Percentiles rank a stretch among this genome's conserved stretches.
These are phyloP conservation scores for Hydriomena furcata DNA, from an alignment of 2,888 invertebrate species.

Conservation along the genomic window DNA sequence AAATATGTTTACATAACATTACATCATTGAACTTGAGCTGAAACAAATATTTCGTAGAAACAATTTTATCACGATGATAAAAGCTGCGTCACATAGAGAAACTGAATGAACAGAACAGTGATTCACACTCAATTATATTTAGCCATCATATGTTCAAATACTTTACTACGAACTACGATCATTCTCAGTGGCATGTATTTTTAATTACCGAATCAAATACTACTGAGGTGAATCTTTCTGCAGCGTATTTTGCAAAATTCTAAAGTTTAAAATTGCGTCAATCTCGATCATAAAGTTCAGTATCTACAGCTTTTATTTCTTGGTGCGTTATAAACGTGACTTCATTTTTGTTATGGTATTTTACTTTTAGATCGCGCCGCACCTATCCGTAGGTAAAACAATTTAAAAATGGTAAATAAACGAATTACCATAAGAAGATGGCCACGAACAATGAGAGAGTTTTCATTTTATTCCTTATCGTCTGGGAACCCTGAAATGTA, in stretches of 20 bases:
- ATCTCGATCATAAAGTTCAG: neutral
- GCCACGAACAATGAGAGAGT: slow-evolving; percentile 44
- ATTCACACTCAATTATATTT: slow-evolving; percentile 72
- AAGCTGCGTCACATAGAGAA: slow-evolving; percentile 61
- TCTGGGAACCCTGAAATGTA: slow-evolving; percentile 57
- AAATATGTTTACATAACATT: neutral
- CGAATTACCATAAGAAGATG: slow-evolving; percentile 45
- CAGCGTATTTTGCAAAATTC: too few species aligned
- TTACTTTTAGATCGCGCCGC: neutral
- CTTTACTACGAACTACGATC: slow-evolving; percentile 71
- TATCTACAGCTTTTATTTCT: neutral
- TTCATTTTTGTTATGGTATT: neutral
- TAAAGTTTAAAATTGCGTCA: neutral
- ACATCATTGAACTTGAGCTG: slow-evolving; percentile 11
- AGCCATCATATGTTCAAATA: slow-evolving; percentile 54
- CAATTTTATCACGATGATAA: slow-evolving; percentile 52
- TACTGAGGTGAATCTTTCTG: neutral
- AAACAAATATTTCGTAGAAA: slow-evolving; percentile 45
- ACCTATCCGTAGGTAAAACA: slow-evolving; percentile 1
- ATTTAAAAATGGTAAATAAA: slow-evolving; percentile 36
- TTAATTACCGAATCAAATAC: slow-evolving; percentile 12
- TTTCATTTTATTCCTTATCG: slow-evolving; percentile 45
- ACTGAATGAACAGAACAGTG: slow-evolving; percentile 66
- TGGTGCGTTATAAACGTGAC: slow-evolving; percentile 1
- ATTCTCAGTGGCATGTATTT: slow-evolving; percentile 41